phyloP scores from a whole-genome alignment of 2,888 invertebrate species.

The Smittia aterrima region DNA sequence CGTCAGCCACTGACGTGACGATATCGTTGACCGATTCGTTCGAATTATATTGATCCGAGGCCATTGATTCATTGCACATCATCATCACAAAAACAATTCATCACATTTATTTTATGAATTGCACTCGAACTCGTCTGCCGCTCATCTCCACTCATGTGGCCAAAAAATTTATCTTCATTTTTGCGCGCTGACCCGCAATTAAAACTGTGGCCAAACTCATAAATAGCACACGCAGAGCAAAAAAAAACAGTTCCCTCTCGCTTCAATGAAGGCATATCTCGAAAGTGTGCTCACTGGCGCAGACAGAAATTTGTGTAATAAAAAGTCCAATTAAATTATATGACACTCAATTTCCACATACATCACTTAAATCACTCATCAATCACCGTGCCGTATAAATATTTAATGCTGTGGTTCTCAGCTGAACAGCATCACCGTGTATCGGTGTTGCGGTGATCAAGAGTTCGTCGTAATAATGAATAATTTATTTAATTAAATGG shows the following conservation, averaged over 20 bases:
- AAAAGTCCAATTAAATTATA: conserved; percentile 7
- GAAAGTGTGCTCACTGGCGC: background rate
- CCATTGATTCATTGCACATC: background rate
- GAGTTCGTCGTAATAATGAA: too few species aligned
- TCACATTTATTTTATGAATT: background rate
- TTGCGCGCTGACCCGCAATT: conserved; percentile 37
- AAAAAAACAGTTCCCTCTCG: background rate
- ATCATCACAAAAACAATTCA: background rate
- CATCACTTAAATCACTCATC: background rate
- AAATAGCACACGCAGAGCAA: conserved; percentile 10
- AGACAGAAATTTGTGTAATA: background rate
- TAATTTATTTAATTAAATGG: too few species aligned
- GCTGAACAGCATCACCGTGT: too few species aligned
- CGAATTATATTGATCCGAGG: background rate
- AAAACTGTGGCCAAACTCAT: conserved; percentile 31
- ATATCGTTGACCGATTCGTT: background rate
- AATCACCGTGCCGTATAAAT: background rate
- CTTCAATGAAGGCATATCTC: background rate
- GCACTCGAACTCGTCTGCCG: background rate
- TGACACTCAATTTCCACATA: background rate
- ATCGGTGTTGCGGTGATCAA: too few species aligned
- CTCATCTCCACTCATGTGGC: background rate
- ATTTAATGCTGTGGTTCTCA: background rate
- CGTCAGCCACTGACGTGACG: background rate
- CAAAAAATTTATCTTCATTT: conserved; percentile 26